phyloP scores from a whole-genome alignment of 2,113 vertebrate species.

The Progne subis region DNA sequence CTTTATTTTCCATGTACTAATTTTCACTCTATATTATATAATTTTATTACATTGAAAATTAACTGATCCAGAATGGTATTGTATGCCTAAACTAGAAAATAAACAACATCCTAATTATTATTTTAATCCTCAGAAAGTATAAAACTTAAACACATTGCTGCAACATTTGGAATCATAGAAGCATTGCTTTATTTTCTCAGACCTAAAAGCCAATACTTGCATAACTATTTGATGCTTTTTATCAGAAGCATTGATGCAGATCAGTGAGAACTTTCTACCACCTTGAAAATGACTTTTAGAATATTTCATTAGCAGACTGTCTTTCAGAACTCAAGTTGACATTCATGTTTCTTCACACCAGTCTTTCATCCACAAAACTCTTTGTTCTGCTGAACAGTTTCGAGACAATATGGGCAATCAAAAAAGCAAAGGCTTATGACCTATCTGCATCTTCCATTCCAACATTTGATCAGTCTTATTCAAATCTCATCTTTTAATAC shows the following conservation, averaged over 20 bases:
- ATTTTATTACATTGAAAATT: slow-evolving; percentile 12
- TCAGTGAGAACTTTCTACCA: slow-evolving; percentile 77
- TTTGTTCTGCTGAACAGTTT: slow-evolving; percentile 79
- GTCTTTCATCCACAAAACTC: slow-evolving; percentile 78
- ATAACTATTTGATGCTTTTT: slow-evolving; percentile 75
- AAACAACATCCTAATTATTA: not conserved
- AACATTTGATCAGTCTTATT: slow-evolving; percentile 78
- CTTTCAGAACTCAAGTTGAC: slow-evolving; percentile 77
- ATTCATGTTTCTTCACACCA: slow-evolving; percentile 78
- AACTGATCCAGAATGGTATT: not conserved
- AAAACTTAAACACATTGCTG: slow-evolving; percentile 3
- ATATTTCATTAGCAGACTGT: slow-evolving; percentile 83
- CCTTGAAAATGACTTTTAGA: slow-evolving; percentile 84
- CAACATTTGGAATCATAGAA: slow-evolving; percentile 42
- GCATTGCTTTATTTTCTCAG: slow-evolving; percentile 62
- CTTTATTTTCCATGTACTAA: not conserved
- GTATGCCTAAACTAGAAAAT: not conserved
- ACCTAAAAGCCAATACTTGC: slow-evolving; percentile 63
- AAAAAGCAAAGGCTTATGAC: slow-evolving; percentile 71
- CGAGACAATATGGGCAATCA: slow-evolving; percentile 79
- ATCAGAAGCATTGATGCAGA: slow-evolving; percentile 76
- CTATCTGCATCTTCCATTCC: slow-evolving; percentile 68
- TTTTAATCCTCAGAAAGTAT: not conserved
- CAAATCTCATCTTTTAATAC: slow-evolving; percentile 79
- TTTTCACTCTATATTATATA: not conserved